Conservation (phyloP, 2,113 vertebrate genomes). For the Ophiodon elongatus region DNA sequence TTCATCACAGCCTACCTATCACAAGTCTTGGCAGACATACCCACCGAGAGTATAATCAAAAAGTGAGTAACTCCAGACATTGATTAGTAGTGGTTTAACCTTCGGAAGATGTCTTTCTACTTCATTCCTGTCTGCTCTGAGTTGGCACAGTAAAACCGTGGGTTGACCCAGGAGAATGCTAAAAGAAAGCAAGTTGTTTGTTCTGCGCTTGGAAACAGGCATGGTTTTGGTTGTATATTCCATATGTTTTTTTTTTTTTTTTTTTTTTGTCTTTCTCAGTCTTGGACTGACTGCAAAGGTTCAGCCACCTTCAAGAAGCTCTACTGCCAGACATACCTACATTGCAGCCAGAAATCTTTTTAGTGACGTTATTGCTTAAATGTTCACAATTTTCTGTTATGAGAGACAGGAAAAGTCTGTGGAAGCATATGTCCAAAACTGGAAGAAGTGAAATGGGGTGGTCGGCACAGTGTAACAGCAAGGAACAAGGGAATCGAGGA, state of each 20-base stretch:
- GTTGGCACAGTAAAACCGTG: not conserved
- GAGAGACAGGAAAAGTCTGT: slow-evolving; percentile 1
- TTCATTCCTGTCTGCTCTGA: slow-evolving; percentile 23
- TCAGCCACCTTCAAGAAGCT: not conserved
- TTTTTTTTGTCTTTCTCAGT: not conserved
- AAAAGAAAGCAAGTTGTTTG: not conserved
- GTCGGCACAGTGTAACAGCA: not conserved
- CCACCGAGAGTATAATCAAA: slow-evolving; percentile 1
- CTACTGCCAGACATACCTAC: not conserved
- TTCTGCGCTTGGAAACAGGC: not conserved
- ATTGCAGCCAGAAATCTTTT: slow-evolving; percentile 4
- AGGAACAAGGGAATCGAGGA: not conserved
- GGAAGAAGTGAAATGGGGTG: slow-evolving; percentile 19
- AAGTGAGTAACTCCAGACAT: slow-evolving; percentile 1
- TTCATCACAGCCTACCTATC: not conserved
- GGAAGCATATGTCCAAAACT: slow-evolving; percentile 18
- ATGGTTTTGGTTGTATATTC: slow-evolving; percentile 1
- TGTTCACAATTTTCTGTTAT: slow-evolving; percentile 11
- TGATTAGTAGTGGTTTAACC: slow-evolving; percentile 2
- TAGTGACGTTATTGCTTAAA: not conserved
- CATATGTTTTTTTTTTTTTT: not conserved
- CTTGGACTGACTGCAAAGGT: not conserved
- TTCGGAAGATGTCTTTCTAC: not conserved
- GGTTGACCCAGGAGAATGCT: not conserved
- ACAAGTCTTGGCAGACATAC: not conserved